Percentiles rank a stretch among this genome's conserved stretches.
phyloP scores from a whole-genome alignment of 1,140 invertebrate species.

The Maniola jurtina region DNA sequence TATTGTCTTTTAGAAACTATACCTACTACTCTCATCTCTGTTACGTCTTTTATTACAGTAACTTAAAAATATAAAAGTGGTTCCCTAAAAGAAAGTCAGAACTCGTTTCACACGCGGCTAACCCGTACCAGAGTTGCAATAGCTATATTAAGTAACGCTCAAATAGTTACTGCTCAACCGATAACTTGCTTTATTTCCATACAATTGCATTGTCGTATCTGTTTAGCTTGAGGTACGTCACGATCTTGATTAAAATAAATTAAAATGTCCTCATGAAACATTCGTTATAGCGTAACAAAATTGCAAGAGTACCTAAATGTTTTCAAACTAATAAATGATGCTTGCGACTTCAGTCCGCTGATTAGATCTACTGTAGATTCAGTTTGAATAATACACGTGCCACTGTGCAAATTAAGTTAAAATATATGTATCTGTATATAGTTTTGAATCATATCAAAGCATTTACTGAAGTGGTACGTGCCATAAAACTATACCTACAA shows the following conservation, averaged over 20 bases:
- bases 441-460: too few relatives aligned
- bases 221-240: slow-evolving; percentile 7
- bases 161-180: background rate
- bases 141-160: slow-evolving; percentile 14
- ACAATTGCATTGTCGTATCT: slow-evolving; percentile 22
- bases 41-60: background rate
- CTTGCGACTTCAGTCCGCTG: too few relatives aligned
- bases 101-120: slow-evolving; percentile 10
- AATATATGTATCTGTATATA: too few relatives aligned
- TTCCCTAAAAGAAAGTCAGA: slow-evolving; percentile 13
- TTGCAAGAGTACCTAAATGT: too few relatives aligned
- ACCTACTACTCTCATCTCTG: background rate
- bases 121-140: background rate
- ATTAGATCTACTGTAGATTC: too few relatives aligned
- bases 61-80: background rate
- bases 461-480: too few relatives aligned
- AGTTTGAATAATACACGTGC: too few relatives aligned
- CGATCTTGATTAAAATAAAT: slow-evolving; percentile 8
- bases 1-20: slow-evolving; percentile 5
- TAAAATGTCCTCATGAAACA: slow-evolving; percentile 9
- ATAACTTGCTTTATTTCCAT: slow-evolving; percentile 21
- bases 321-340: too few relatives aligned
- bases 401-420: too few relatives aligned
- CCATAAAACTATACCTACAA: too few relatives aligned
- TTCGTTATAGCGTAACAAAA: background rate